Evolutionary conservation across 2,113 vertebrate species (phyloP).

Genomic region (Gasterosteus nipponicus): DNA sequence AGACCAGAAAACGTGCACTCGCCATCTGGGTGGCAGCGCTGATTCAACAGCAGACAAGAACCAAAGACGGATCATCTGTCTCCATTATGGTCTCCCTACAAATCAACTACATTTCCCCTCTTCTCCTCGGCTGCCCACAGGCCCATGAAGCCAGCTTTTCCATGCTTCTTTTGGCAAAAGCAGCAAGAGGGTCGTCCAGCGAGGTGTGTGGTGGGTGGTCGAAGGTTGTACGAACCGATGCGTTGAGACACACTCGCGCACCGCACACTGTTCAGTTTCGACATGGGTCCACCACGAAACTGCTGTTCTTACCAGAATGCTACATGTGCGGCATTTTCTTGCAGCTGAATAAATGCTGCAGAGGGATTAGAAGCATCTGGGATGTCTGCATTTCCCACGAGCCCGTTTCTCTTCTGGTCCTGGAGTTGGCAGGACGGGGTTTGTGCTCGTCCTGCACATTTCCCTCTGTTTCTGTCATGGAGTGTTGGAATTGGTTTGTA

Average conservation of each 20-base stretch:
- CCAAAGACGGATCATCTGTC: conserved; percentile 72
- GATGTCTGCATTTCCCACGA: conserved; percentile 61
- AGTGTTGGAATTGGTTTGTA: no score
- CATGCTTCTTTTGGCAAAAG: conserved; percentile 72
- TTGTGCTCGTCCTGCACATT: conserved; percentile 36
- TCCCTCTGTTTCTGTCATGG: conserved; percentile 5
- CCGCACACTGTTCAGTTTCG: conserved; percentile 64
- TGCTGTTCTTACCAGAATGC: conserved; percentile 74
- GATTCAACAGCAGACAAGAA: conserved; percentile 75
- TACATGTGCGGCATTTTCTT: conserved; percentile 61
- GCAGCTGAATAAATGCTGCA: conserved; percentile 76
- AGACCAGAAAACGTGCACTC: conserved; percentile 50
- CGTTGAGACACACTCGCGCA: conserved; percentile 37
- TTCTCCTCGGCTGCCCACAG: conserved; percentile 69
- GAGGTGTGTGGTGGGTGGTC: conserved; percentile 79
- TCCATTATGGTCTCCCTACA: conserved; percentile 73
- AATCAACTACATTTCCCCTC: conserved; percentile 77
- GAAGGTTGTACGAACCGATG: conserved; percentile 48
- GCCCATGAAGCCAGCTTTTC: conserved; percentile 74
- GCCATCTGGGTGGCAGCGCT: conserved; percentile 72
- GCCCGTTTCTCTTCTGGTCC: conserved; percentile 26
- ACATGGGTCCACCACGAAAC: conserved; percentile 54
- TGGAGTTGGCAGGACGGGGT: conserved; percentile 20
- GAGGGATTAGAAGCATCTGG: conserved; percentile 52
- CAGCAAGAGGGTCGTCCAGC: conserved; percentile 45